These are phyloP conservation scores for Oscheius sp. DNA, from an alignment of 2,888 invertebrate genomes.

Conservation along the genomic window DNA sequence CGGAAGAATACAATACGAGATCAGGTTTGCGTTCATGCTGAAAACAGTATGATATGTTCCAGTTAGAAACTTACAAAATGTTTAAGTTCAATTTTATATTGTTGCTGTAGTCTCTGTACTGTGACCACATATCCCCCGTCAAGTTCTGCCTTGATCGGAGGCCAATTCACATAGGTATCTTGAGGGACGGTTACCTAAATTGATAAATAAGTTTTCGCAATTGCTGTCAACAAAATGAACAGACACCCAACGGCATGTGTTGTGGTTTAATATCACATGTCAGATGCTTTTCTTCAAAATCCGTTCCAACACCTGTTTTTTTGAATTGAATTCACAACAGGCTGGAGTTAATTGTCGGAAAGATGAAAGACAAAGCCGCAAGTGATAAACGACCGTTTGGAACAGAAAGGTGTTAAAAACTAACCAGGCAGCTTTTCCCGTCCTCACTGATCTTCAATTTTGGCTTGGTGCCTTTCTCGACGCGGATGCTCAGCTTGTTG, in stretches of 20 bases:
- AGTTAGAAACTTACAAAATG: conserved; percentile 41
- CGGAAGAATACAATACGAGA: conserved; percentile 50
- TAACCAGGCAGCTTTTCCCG: conserved; percentile 44
- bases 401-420: conserved; percentile 13
- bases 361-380: background rate
- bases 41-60: conserved; percentile 20
- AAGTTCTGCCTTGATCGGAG: conserved; percentile 48
- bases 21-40: conserved; percentile 59
- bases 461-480: conserved; percentile 53
- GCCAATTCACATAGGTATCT: conserved; percentile 54
- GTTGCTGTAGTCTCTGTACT: conserved; percentile 57
- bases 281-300: background rate
- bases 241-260: too few species aligned
- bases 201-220: background rate
- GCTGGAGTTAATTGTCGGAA: background rate
- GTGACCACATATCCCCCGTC: conserved; percentile 44
- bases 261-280: background rate
- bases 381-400: background rate
- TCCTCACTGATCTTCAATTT: conserved; percentile 37
- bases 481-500: conserved; percentile 50
- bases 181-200: conserved; percentile 51
- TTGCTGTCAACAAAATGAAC: conserved; percentile 4
- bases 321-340: too few species aligned
- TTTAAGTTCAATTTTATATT: conserved; percentile 57
- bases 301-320: background rate